Percentiles rank a stretch among this genome's conserved stretches.
phyloP scores from a whole-genome alignment of 37 sponge, comb jelly and placozoan species.

The Eunapius fragilis region DNA sequence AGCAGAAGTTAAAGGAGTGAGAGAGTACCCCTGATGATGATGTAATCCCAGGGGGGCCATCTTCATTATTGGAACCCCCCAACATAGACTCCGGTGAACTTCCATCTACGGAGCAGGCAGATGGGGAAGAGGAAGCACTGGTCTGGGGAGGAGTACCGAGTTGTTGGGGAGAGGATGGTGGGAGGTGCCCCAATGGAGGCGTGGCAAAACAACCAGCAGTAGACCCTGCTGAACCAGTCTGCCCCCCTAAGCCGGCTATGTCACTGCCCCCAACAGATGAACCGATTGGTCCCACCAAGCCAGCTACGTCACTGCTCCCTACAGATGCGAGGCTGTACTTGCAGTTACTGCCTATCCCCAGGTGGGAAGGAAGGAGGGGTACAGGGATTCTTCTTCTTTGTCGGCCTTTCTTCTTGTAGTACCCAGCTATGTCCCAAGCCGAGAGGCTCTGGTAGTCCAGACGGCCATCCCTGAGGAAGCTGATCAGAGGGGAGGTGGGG shows the following conservation, averaged over 20 bases:
- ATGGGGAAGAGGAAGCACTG: not conserved
- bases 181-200: not conserved
- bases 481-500: conserved; percentile 76
- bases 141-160: not conserved
- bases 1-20: conserved; percentile 62
- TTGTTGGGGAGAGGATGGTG: not conserved
- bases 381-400: conserved; percentile 34
- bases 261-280: not conserved
- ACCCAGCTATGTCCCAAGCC: conserved; percentile 72
- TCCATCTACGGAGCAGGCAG: not conserved
- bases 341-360: conserved; percentile 66
- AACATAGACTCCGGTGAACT: not conserved
- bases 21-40: conserved; percentile 46
- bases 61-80: not conserved
- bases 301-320: not conserved
- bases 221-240: not conserved
- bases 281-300: not conserved
- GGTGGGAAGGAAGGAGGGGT: conserved; percentile 59
- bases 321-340: conserved; percentile 13
- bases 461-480: conserved; percentile 57
- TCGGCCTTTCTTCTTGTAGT: not conserved
- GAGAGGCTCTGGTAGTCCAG: conserved; percentile 74
- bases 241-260: not conserved
- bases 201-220: not conserved
- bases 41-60: not conserved